Conservation (phyloP, 2,113 vertebrate species). For the Mesoclemmys tuberculata region DNA sequence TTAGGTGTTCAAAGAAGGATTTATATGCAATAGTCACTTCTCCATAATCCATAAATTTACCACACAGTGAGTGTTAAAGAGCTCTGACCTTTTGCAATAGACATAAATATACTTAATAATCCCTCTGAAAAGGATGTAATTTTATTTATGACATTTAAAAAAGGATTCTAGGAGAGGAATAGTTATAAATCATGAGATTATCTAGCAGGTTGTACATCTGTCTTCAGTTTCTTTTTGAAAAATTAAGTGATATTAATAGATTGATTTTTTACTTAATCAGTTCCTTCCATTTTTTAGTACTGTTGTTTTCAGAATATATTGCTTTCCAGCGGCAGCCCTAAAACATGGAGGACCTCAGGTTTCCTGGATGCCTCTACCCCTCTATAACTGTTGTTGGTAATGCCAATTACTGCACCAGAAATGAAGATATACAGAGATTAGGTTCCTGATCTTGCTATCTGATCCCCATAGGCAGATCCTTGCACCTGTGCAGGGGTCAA, state of each 20-base stretch:
- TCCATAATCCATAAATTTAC: conserved; percentile 21
- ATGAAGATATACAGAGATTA: background rate
- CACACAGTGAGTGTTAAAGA: background rate
- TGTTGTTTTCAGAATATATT: background rate
- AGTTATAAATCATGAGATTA: background rate
- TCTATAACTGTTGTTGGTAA: background rate
- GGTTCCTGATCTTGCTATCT: background rate
- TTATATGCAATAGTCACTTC: background rate
- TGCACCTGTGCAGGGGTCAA: background rate
- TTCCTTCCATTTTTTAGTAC: background rate
- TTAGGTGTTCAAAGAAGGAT: background rate
- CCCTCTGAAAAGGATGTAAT: background rate
- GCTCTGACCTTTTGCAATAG: background rate
- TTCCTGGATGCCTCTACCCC: background rate
- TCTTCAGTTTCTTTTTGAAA: background rate
- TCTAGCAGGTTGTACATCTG: background rate
- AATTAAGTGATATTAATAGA: background rate
- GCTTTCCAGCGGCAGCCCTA: background rate
- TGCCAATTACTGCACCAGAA: background rate
- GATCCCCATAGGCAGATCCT: background rate
- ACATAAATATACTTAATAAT: conserved; percentile 22
- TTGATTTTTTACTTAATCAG: background rate
- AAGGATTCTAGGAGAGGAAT: background rate
- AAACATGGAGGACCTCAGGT: background rate
- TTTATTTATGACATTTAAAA: background rate